Base-by-base conservation (phyloP, 2,888 invertebrate genomes). In the Microplitis deprimator region DNA sequence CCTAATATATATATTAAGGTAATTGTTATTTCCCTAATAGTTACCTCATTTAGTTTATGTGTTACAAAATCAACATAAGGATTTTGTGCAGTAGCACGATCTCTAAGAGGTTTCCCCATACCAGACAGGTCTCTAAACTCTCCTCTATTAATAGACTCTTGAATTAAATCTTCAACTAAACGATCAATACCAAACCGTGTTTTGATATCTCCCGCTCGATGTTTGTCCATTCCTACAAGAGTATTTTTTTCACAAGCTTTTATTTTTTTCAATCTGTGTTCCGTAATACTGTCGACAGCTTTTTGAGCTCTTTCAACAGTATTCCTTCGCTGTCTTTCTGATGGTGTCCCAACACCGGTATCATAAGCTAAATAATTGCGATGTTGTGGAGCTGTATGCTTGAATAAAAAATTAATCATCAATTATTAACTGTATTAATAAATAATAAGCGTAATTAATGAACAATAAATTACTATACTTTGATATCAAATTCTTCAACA, bases 371-470 rank as follows among this genome's bases (percentile, higher is more conserved):
- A 91, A 86, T 96, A 97, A 83, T 95, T 95, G 29, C 96, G 92
- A 88, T 97, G 97, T 88, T 97, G 97, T 0, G 97, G 97, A 13
- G 95, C 96, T 75, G 95, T 96, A 85, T 97, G 96, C 92, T 95
- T 29, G 29, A 4, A 29, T 4, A 29, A 3, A 90, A 69, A 86
- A 82, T 71, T 71, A 76, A 76, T 73, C 38, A 41, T 29, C 40
- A 65, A 16, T 61, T 17, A 8, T 7, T n/a, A 5, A 72, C 60
- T 6, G 62, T 41, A 17, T 62, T 29, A 68, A 65, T 65, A n/a
- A 39, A 72, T 16, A 39, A n/a, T 39, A 17, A 17, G 62, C 29
- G 4, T 17, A 2, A 64, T 64, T 17, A 10, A 50, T 13, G 10
- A 10, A 40, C 10, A 1, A 13, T 50, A 6, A 50, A 50, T 5